A percentile compares a stretch with the other conserved stretches of the same genome.
phyloP scores from a whole-genome alignment of 1,140 invertebrate species.

The Polyergus mexicanus region DNA sequence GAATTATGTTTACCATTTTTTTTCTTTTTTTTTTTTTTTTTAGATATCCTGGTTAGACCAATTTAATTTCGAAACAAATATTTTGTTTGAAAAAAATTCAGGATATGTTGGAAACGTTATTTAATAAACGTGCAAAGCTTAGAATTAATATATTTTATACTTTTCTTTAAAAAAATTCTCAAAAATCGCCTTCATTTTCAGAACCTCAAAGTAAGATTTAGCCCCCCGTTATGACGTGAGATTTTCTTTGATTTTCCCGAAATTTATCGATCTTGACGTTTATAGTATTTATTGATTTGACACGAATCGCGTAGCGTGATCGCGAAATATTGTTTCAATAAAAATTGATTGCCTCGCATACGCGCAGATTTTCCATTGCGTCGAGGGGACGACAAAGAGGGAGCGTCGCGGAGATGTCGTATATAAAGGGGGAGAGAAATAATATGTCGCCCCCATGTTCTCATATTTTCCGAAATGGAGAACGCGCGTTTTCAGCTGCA shows the following conservation, averaged over 20 bases:
- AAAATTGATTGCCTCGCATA: conserved; percentile 35
- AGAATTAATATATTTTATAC: too few relatives aligned
- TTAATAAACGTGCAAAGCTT: too few relatives aligned
- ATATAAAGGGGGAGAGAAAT: not conserved
- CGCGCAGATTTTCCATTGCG: not conserved
- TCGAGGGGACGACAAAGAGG: conserved; percentile 15
- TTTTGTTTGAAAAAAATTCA: too few relatives aligned
- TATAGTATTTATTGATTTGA: not conserved
- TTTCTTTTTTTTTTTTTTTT: too few relatives aligned
- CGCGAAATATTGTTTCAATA: conserved; percentile 34
- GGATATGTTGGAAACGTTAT: too few relatives aligned
- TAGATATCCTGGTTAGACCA: too few relatives aligned
- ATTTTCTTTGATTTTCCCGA: conserved; percentile 30
- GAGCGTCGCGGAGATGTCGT: not conserved
- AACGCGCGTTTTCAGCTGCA: conserved; percentile 7
- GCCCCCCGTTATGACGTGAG: not conserved
- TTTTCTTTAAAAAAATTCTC: too few relatives aligned
- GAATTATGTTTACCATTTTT: too few relatives aligned
- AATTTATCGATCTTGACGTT: conserved; percentile 42
- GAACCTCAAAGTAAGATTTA: not conserved
- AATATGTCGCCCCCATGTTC: conserved; percentile 38
- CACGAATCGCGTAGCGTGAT: conserved; percentile 4
- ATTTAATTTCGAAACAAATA: too few relatives aligned
- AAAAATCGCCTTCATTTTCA: too few relatives aligned
- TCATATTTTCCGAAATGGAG: conserved; percentile 58